A percentile compares a stretch with the other conserved stretches of the same genome.
Conservation (phyloP, 2,113 vertebrate species). For the Onychostoma macrolepis region DNA sequence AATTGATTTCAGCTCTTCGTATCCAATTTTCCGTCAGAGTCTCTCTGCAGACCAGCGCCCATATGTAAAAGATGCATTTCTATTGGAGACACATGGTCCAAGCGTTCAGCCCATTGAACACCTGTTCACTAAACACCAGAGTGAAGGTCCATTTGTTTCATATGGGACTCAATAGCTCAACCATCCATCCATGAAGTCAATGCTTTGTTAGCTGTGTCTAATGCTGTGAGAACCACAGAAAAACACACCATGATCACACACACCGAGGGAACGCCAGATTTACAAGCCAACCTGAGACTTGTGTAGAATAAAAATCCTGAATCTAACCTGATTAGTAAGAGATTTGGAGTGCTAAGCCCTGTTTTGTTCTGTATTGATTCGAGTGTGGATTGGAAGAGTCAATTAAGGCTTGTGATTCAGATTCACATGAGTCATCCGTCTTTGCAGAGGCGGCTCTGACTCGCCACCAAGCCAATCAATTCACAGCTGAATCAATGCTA, state of each 20-base stretch:
- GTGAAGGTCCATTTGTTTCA: conserved; percentile 47
- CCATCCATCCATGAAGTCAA: conserved; percentile 55
- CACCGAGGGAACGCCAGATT: neutral
- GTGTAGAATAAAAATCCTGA: conserved; percentile 10
- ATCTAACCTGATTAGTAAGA: conserved; percentile 32
- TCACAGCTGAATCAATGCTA: conserved; percentile 44
- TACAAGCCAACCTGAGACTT: neutral
- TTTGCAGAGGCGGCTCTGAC: conserved; percentile 38
- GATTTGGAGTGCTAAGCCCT: conserved; percentile 27
- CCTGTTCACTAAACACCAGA: conserved; percentile 47
- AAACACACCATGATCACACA: conserved; percentile 45
- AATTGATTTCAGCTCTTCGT: conserved; percentile 27
- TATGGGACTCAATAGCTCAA: conserved; percentile 49
- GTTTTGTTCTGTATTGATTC: conserved; percentile 42
- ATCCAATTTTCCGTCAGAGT: conserved; percentile 34
- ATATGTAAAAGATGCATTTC: conserved; percentile 50
- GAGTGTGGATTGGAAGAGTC: conserved; percentile 49
- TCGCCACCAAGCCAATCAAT: conserved; percentile 38
- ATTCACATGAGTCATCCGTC: conserved; percentile 48
- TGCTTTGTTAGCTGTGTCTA: conserved; percentile 56
- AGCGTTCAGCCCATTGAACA: conserved; percentile 50
- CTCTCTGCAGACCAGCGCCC: conserved; percentile 19
- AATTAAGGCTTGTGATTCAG: conserved; percentile 55
- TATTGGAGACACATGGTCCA: conserved; percentile 49
- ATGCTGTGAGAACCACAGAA: conserved; percentile 9